Percentiles rank a stretch among this genome's conserved stretches.
Evolutionary conservation across 2,797 vertebrate genomes (phyloP).

Genomic region (Tarsius wallacei): DNA sequence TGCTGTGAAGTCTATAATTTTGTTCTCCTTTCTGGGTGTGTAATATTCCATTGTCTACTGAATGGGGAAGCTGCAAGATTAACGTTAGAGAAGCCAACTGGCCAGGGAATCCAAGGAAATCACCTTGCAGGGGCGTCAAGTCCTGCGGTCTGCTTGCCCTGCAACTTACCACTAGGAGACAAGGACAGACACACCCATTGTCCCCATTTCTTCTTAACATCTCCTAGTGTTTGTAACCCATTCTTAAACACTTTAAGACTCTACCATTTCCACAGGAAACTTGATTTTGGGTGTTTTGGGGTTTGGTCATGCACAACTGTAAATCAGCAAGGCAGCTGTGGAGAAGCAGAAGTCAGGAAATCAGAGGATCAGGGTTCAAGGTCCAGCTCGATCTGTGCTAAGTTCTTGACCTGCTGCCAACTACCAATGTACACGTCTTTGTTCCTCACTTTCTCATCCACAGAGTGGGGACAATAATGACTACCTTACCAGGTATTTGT

Average conservation of each 20-base stretch:
- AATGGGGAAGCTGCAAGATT: neutral
- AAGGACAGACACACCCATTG: neutral
- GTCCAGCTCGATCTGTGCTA: neutral
- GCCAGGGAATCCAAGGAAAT: neutral
- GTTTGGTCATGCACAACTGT: neutral
- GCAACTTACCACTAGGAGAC: neutral
- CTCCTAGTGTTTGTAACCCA: neutral
- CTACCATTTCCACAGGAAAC: constrained; percentile 18
- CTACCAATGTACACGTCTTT: neutral
- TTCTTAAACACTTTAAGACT: neutral
- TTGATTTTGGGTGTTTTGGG: neutral
- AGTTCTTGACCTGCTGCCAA: neutral
- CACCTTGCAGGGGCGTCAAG: neutral
- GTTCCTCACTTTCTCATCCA: neutral
- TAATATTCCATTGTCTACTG: too few species aligned
- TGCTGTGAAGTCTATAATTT: too few species aligned
- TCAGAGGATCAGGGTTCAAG: neutral
- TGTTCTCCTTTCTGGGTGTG: too few species aligned
- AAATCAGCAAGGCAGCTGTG: neutral
- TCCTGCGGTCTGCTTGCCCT: neutral
- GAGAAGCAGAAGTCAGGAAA: neutral
- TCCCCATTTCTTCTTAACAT: neutral
- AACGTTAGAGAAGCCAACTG: neutral
- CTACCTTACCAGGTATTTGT: neutral
- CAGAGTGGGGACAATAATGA: neutral